phyloP scores from a whole-genome alignment of 2,113 vertebrate species.

The Glareola pratincola region DNA sequence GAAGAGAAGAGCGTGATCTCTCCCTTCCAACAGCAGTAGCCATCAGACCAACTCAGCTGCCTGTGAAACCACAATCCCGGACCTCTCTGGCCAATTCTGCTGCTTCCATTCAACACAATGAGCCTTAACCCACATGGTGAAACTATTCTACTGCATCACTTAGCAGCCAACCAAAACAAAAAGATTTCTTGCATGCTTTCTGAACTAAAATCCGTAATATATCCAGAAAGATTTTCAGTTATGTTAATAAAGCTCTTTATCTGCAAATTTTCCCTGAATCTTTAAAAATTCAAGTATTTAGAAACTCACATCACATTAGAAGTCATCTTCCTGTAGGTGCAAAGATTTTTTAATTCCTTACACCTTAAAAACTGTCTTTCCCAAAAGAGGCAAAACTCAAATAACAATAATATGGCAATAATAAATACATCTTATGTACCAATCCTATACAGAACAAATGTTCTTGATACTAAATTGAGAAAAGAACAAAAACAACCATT shows the following conservation, averaged over 20 bases:
- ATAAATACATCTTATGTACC: not conserved
- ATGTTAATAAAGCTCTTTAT: not conserved
- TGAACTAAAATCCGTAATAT: not conserved
- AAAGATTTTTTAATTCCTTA: not conserved
- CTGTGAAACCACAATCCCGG: not conserved
- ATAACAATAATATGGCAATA: not conserved
- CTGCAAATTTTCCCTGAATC: not conserved
- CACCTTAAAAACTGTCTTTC: not conserved
- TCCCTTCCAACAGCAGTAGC: not conserved
- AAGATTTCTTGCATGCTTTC: not conserved
- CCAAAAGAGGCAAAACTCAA: not conserved
- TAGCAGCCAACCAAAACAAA: not conserved
- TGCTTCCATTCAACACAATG: not conserved
- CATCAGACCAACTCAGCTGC: not conserved
- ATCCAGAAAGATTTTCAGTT: not conserved
- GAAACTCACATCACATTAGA: not conserved
- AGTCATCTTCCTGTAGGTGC: not conserved
- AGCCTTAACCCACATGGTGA: not conserved
- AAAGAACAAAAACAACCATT: not conserved
- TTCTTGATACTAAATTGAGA: not conserved
- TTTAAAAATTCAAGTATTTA: not conserved
- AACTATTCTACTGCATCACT: not conserved
- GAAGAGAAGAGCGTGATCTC: not conserved
- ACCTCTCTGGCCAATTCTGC: not conserved
- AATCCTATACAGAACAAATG: not conserved